Evolutionary conservation across 2,888 invertebrate species (phyloP).

Genomic region (Diogma glabrata): DNA sequence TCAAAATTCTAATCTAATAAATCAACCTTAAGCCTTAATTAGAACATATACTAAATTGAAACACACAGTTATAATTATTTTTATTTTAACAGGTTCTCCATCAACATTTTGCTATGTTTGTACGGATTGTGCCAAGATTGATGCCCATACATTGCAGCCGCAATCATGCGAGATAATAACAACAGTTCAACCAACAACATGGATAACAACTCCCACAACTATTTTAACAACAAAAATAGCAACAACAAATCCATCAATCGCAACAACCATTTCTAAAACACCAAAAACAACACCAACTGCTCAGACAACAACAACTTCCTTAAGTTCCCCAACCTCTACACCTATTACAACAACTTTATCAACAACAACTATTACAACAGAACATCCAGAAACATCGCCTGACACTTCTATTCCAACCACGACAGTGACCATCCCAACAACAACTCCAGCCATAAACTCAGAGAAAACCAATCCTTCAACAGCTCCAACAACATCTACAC

Average conservation of each 20-base stretch:
- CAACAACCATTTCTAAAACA: not conserved
- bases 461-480: not conserved
- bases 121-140: too few species aligned
- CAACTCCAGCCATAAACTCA: not conserved
- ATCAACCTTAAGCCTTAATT: too few species aligned
- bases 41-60: too few species aligned
- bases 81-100: too few species aligned
- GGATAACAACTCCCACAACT: not conserved
- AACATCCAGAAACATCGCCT: not conserved
- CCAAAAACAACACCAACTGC: not conserved
- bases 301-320: not conserved
- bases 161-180: too few species aligned
- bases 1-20: too few species aligned
- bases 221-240: not conserved
- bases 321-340: too few species aligned
- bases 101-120: too few species aligned
- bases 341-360: not conserved
- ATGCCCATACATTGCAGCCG: too few species aligned
- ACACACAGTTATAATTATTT: too few species aligned
- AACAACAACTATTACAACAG: not conserved
- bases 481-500: too few species aligned
- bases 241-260: not conserved
- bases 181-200: not conserved
- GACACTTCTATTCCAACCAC: not conserved
- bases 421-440: not conserved